Percentiles rank a stretch among this genome's conserved stretches.
These are phyloP conservation scores for Amblyornis subalaris DNA, from an alignment of 2,113 vertebrate genomes.

Conservation along the genomic window DNA sequence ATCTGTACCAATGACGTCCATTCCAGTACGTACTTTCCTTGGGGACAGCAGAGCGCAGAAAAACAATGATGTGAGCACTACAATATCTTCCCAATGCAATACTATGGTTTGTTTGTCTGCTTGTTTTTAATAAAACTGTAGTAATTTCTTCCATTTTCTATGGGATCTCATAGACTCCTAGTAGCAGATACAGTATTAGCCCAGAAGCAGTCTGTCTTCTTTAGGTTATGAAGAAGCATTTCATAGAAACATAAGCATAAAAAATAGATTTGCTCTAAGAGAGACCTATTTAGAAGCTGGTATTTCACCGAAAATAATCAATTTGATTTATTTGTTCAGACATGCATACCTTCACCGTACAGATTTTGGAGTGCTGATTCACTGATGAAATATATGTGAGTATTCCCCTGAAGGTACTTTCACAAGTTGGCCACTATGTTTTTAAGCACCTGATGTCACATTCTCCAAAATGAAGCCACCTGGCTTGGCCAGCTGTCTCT, in stretches of 20 bases:
- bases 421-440: neutral
- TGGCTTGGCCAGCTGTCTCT: neutral
- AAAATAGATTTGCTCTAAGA: neutral
- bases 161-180: neutral
- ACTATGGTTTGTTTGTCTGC: neutral
- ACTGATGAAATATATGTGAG: neutral
- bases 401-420: neutral
- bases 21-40: neutral
- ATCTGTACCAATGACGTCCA: conserved; percentile 17
- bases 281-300: neutral
- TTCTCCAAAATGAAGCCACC: neutral
- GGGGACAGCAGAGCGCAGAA: neutral
- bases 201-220: neutral
- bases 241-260: neutral
- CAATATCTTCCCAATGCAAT: neutral
- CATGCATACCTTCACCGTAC: neutral
- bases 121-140: conserved; percentile 30
- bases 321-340: neutral
- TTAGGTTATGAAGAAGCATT: neutral
- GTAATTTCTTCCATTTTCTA: conserved; percentile 5
- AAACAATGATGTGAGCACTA: conserved; percentile 17
- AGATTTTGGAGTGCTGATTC: neutral
- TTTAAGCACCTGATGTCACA: neutral
- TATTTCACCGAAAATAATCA: neutral
- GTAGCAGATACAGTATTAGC: neutral